Base-by-base conservation (phyloP, 2,888 invertebrate genomes). In the Synergus itoensis region DNA sequence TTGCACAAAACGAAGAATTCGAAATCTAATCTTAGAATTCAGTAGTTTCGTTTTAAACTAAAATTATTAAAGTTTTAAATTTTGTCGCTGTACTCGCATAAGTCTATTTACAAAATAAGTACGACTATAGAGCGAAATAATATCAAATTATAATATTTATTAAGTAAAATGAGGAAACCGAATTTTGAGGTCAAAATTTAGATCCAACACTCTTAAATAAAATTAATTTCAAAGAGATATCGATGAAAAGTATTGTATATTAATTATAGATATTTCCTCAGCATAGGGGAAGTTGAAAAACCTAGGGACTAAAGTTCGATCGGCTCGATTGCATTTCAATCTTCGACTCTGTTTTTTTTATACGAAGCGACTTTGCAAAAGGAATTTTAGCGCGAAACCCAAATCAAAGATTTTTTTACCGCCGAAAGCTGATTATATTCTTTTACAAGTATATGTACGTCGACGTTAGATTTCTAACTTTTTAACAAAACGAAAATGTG, bases 391-490 rank as follows among this genome's bases (percentile, higher is more conserved):
- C 53, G 48, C 53, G 36, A 73, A 73, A 73, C 48, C n/a, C 73
- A 21, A 65, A 67, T 73, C 73, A 73, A 73, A 40, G 36, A 73
- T 73, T 73, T 73, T 73, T 73, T 73, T 73, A 73, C 73, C 53
- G 73, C 40, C 36, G n/a, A 73, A 36, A 36, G 48, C 53, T 73
- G 73, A 73, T 73, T 73, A 73, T 73, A 73, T 73, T 73, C 36
- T 73, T 45, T 73, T 73, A 73, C 48, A 73, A 73, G 48, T 48
- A 36, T 60, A 21, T 3, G 60, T 60, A 18, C n/a, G 53, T 73
- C 73, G 73, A 73, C 48, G 73, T 48, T 73, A 73, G 73, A 73
- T 73, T 73, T 73, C 28, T 36, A 53, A 73, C 73, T 73, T 73
- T 73, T 73, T 73, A 73, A 73, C 48, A 45, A 73, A 36, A 73